These are phyloP conservation scores for Phanerotoma sp. DNA, from an alignment of 2,888 invertebrate genomes.

Conservation along the genomic window DNA sequence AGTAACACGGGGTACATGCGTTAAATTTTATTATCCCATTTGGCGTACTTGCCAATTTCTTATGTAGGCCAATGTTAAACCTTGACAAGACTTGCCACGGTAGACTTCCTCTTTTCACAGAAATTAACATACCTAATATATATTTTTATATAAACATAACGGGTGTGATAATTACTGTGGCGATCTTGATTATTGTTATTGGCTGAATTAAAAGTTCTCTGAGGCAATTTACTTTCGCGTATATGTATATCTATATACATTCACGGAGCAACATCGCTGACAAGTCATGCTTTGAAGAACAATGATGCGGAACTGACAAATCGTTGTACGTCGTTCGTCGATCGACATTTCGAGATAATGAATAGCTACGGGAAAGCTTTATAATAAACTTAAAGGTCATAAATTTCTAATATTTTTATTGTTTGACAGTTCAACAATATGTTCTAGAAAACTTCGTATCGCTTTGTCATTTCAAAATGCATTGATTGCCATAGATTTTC, in stretches of 20 bases:
- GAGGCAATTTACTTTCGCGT: not conserved
- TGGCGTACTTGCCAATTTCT: slow-evolving; percentile 42
- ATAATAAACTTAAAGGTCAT: not conserved
- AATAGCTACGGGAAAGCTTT: too few relatives aligned
- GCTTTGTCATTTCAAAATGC: not conserved
- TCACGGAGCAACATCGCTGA: not conserved
- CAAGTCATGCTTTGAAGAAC: slow-evolving; percentile 2
- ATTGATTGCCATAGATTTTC: slow-evolving; percentile 35
- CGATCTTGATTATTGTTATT: slow-evolving; percentile 1
- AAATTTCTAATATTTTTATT: not conserved
- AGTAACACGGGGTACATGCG: slow-evolving; percentile 35
- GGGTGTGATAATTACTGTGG: not conserved
- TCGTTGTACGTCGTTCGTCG: not conserved
- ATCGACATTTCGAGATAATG: slow-evolving; percentile 1
- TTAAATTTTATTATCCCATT: slow-evolving; percentile 39
- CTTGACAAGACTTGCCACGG: slow-evolving; percentile 40
- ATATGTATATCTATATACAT: too few relatives aligned
- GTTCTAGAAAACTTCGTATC: not conserved
- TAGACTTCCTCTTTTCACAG: slow-evolving; percentile 18
- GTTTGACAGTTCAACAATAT: slow-evolving; percentile 1
- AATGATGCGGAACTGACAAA: slow-evolving; percentile 7
- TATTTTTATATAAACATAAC: slow-evolving; percentile 2
- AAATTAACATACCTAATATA: too few relatives aligned
- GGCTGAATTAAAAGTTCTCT: not conserved
- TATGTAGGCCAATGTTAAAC: slow-evolving; percentile 47